Percentiles rank a stretch among this genome's conserved stretches.
phyloP scores from a whole-genome alignment of 2,888 invertebrate genomes.

The Helicoverpa assulta region DNA sequence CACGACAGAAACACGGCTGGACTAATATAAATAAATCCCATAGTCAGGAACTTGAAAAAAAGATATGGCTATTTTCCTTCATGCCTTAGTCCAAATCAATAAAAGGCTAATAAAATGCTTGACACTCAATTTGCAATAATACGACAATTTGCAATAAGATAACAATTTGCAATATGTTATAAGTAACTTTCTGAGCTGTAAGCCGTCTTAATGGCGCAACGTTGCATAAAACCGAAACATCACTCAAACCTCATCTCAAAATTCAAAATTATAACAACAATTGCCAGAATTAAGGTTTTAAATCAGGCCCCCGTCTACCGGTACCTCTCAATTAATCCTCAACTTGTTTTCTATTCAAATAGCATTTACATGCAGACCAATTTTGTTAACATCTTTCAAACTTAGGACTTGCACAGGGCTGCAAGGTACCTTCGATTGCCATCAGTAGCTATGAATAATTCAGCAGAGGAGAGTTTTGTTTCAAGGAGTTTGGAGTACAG shows the following conservation, averaged over 20 bases:
- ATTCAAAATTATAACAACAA: neutral
- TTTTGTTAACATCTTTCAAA: conserved; percentile 59
- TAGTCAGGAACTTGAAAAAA: too few species aligned
- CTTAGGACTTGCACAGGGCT: conserved; percentile 48
- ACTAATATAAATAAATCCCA: too few species aligned
- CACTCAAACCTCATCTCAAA: neutral
- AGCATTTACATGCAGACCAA: conserved; percentile 64
- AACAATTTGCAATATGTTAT: too few species aligned
- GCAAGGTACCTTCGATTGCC: conserved; percentile 65
- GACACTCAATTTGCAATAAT: too few species aligned
- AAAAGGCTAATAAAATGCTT: too few species aligned
- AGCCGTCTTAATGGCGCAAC: too few species aligned
- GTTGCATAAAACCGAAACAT: neutral
- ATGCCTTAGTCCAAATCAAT: too few species aligned
- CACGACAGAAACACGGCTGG: too few species aligned
- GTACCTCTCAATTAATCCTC: conserved; percentile 50
- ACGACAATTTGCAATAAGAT: too few species aligned
- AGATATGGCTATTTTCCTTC: too few species aligned
- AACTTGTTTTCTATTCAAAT: conserved; percentile 52
- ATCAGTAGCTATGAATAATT: conserved; percentile 67
- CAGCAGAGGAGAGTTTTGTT: conserved; percentile 46
- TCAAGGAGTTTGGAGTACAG: conserved; percentile 42
- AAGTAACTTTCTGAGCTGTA: too few species aligned
- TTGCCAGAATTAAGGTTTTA: neutral
- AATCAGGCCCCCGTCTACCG: conserved; percentile 15